Conservation (phyloP, 2,113 vertebrate species). For the Todiramphus saurophagus region DNA sequence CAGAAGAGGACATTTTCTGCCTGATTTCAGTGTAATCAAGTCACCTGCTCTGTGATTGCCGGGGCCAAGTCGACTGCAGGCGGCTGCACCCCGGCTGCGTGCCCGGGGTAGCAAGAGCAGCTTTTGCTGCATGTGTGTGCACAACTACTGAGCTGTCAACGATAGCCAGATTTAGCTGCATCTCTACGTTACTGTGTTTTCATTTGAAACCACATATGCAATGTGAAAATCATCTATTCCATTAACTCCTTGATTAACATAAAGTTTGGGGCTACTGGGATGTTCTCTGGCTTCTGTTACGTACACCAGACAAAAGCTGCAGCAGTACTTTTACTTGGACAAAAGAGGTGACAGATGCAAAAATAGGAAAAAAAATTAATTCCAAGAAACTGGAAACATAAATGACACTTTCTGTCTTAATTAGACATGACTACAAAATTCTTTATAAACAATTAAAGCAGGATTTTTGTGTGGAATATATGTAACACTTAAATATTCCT, state of each 20-base stretch:
- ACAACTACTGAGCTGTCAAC: background rate
- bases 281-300: background rate
- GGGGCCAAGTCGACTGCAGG: slow-evolving; percentile 55
- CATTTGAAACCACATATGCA: background rate
- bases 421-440: background rate
- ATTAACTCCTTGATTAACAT: background rate
- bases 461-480: background rate
- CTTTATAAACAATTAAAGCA: background rate
- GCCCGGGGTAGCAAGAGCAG: background rate
- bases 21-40: slow-evolving; percentile 82
- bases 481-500: background rate
- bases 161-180: background rate
- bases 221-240: background rate
- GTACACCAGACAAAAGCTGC: background rate
- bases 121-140: background rate
- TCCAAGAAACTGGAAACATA: background rate
- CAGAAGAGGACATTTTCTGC: slow-evolving; percentile 84
- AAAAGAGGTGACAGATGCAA: background rate
- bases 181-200: background rate
- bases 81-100: background rate
- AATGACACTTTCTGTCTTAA: background rate
- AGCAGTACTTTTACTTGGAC: background rate
- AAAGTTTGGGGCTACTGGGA: background rate
- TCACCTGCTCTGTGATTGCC: slow-evolving; percentile 75
- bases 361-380: background rate